A percentile compares a stretch with the other conserved stretches of the same genome.
Evolutionary conservation across 2,888 invertebrate species (phyloP).

Genomic region (Lobophora halterata): DNA sequence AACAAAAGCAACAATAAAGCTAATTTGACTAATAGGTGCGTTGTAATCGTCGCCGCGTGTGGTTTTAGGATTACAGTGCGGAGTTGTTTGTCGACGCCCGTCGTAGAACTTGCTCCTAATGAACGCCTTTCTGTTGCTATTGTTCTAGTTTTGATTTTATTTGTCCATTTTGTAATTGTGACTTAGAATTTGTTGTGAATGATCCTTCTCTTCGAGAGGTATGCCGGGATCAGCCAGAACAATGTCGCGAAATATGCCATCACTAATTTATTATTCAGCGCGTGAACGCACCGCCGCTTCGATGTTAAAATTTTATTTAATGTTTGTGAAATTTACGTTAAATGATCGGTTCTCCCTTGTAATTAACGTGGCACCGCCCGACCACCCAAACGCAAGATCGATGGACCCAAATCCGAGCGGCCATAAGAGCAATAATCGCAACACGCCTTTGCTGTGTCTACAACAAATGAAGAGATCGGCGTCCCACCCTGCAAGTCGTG

Average conservation of each 20-base stretch:
- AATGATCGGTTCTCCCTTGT: constrained; percentile 71
- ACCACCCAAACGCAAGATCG: constrained; percentile 67
- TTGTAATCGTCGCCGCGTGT: constrained; percentile 79
- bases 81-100: constrained; percentile 52
- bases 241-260: constrained; percentile 43
- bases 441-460: constrained; percentile 57
- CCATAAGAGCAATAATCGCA: constrained; percentile 63
- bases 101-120: constrained; percentile 57
- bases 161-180: constrained; percentile 36
- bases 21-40: constrained; percentile 81
- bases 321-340: constrained; percentile 74
- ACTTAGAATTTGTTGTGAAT: constrained; percentile 23
- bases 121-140: constrained; percentile 65
- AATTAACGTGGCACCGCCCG: constrained; percentile 70
- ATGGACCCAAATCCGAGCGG: constrained; percentile 61
- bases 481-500: constrained; percentile 31
- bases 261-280: constrained; percentile 69
- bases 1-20: constrained; percentile 76
- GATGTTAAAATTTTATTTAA: constrained; percentile 69
- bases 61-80: constrained; percentile 77
- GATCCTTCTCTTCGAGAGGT: constrained; percentile 7
- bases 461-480: constrained; percentile 71
- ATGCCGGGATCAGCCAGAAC: constrained; percentile 20
- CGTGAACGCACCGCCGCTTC: constrained; percentile 65
- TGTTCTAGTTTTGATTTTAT: constrained; percentile 62